Base-by-base conservation (phyloP, 2,888 invertebrate species). In the Gryllus longicercus region DNA sequence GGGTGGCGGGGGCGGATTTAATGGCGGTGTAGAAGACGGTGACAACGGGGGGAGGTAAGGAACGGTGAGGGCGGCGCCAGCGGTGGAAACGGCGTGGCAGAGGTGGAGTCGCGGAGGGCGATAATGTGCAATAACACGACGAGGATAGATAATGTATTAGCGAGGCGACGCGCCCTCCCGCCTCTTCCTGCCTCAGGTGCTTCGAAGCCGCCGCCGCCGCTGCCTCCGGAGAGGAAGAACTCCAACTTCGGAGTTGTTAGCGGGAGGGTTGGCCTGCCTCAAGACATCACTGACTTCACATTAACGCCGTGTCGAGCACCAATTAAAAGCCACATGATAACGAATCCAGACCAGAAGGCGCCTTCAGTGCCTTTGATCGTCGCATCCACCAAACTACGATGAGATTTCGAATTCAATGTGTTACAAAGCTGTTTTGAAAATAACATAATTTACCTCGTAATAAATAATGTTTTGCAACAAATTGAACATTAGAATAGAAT, bases 101-200 rank as follows among this genome's bases (percentile, higher is more conserved):
- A 1, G 38, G 1, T 5, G 38, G 38, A 38, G 63, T 5, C n/a
- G n/a, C 63, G 16, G 63, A 63, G 63, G n/a, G 63, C 63, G 63
- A 63, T 63, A 63, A 63, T 63, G 63, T 63, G 63, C 63, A 63
- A 63, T 63, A 63, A 63, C 63, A 63, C 63, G 63, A 63, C 63
- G 63, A 1, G 63, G 63, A 63, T n/a, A 63, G 63, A 63, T 63
- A 63, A 63, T 18, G 63, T 63, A 63, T 63, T 63, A 63, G 63
- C 16, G n/a, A 14, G 14, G 14, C 63, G 63, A 12, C 63, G 14
- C 63, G 14, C 63, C 63, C n/a, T 14, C 63, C 38, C 1, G 8
- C 8, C 8, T 38, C 38, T 38, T 38, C 8, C 38, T 38, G 38
- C 38, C 38, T 38, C 38, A 38, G 38, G 38, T 38, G 38, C 63